A percentile compares a stretch with the other conserved stretches of the same genome.
These are phyloP conservation scores for Cossypha polioptera DNA, from an alignment of 2,797 vertebrate species.

Conservation along the genomic window DNA sequence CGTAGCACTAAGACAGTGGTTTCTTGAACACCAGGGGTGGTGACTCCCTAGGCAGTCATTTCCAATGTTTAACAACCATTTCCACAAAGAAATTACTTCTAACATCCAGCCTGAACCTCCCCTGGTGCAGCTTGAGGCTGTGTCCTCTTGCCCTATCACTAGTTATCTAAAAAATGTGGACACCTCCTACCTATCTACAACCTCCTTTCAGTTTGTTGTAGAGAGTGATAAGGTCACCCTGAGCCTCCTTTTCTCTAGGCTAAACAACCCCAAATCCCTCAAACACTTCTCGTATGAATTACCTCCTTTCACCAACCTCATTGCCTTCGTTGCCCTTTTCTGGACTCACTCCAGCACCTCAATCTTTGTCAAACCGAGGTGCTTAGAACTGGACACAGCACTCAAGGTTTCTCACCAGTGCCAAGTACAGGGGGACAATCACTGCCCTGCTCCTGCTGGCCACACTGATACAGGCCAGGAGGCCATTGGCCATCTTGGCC, in stretches of 20 bases:
- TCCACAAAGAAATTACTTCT: background rate
- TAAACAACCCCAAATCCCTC: background rate
- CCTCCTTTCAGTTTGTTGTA: background rate
- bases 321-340: background rate
- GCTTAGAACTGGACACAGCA: too few species aligned
- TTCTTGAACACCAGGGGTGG: background rate
- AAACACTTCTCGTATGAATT: background rate
- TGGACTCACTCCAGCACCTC: background rate
- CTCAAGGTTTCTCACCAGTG: background rate
- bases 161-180: background rate
- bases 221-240: background rate
- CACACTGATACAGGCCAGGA: background rate
- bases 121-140: background rate
- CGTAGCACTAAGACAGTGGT: background rate
- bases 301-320: background rate
- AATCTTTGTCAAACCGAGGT: background rate
- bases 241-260: background rate
- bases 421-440: fast-evolving
- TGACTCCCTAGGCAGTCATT: background rate
- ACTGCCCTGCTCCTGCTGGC: background rate
- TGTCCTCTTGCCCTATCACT: background rate
- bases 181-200: background rate
- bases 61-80: background rate
- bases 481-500: background rate
- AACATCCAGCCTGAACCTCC: background rate